Evolutionary conservation across 2,113 vertebrate species (phyloP).

Genomic region (Cyanoliseus patagonus): DNA sequence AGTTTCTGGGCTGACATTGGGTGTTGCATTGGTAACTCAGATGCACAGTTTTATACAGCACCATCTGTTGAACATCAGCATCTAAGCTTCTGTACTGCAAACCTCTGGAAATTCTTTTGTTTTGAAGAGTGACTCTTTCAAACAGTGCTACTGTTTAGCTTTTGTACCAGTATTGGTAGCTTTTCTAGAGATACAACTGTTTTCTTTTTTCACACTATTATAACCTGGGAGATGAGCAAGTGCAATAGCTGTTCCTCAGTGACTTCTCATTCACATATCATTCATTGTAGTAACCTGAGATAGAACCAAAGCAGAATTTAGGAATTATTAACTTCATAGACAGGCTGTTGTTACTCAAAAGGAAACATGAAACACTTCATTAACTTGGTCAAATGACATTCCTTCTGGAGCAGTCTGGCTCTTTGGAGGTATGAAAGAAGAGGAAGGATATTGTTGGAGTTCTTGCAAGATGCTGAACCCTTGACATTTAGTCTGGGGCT

Average conservation of each 20-base stretch:
- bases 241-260: not conserved
- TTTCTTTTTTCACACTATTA: not conserved
- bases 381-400: not conserved
- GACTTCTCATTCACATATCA: not conserved
- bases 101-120: not conserved
- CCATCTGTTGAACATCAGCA: not conserved
- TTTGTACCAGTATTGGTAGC: not conserved
- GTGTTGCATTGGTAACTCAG: not conserved
- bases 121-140: not conserved
- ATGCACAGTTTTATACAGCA: not conserved
- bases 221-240: not conserved
- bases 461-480: not conserved
- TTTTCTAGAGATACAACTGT: not conserved
- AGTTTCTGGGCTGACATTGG: not conserved
- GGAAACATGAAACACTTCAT: not conserved
- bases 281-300: not conserved
- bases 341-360: not conserved
- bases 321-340: not conserved
- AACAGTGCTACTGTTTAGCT: not conserved
- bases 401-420: not conserved
- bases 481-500: not conserved
- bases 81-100: not conserved
- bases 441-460: not conserved
- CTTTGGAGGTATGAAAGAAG: not conserved
- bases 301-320: not conserved